Percentiles rank a stretch among this genome's conserved stretches.
Conservation (phyloP, 2,888 invertebrate species). For the Acholoe squamosa region DNA sequence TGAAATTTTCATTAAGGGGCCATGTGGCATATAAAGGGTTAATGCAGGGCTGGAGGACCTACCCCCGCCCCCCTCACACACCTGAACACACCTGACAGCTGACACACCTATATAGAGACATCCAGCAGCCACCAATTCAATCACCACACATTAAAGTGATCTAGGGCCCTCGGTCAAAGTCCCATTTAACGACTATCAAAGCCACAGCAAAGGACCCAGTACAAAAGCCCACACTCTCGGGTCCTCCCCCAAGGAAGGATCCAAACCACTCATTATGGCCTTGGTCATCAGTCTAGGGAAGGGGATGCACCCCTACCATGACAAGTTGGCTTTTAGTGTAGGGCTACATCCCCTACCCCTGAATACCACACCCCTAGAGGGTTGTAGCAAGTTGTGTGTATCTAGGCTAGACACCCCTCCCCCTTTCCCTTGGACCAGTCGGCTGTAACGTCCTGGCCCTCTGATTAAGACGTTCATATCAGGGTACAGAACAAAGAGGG, state of each 20-base stretch:
- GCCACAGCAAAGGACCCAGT: constrained; percentile 1
- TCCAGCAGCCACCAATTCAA: constrained; percentile 17
- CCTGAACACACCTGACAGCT: constrained; percentile 39
- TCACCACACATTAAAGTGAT: constrained; percentile 10
- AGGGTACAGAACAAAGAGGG: constrained; percentile 1
- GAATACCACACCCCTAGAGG: constrained; percentile 1
- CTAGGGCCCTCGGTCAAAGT: neutral
- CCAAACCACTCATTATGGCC: constrained; percentile 30
- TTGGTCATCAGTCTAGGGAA: neutral
- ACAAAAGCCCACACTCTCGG: neutral
- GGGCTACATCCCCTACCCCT: neutral
- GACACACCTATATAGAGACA: constrained; percentile 28
- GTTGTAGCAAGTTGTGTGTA: neutral
- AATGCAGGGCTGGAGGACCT: neutral
- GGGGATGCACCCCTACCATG: neutral
- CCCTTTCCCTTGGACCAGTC: neutral
- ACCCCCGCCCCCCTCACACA: neutral
- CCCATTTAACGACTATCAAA: constrained; percentile 1
- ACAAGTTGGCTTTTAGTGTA: neutral
- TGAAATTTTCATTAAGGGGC: too few relatives aligned
- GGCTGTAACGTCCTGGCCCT: neutral
- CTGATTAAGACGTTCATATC: constrained; percentile 45
- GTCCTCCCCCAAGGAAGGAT: neutral
- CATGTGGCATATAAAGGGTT: too few relatives aligned
- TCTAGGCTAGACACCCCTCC: neutral